Evolutionary conservation across 2,888 invertebrate species (phyloP).

Genomic region (Ophonus ardosiacus): DNA sequence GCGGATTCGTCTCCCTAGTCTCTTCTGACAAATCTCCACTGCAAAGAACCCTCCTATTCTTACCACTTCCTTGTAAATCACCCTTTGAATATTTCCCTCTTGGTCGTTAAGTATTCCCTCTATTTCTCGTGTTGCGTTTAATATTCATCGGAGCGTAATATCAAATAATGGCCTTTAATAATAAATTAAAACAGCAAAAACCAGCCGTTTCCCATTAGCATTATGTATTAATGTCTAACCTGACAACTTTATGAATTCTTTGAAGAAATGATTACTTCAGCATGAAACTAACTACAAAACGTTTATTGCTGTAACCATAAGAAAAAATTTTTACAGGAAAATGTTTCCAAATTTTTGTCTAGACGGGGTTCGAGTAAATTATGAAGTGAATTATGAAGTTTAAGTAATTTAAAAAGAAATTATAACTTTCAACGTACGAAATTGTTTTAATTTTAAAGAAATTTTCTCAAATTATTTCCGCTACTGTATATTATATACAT

Average conservation of each 20-base stretch:
- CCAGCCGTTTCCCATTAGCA: conserved; percentile 22
- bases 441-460: neutral
- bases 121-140: conserved; percentile 54
- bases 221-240: conserved; percentile 18
- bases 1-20: no score
- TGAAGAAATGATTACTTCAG: neutral
- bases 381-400: neutral
- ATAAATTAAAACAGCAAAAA: conserved; percentile 47
- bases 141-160: conserved; percentile 57
- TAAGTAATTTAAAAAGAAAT: neutral
- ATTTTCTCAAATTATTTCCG: no score
- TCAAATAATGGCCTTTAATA: conserved; percentile 60
- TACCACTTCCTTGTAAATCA: conserved; percentile 15
- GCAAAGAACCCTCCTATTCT: neutral
- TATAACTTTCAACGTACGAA: neutral
- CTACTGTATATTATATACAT: no score
- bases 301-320: neutral
- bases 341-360: neutral
- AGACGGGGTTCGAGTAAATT: neutral
- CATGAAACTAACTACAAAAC: conserved; percentile 1
- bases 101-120: conserved; percentile 53
- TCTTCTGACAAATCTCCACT: no score
- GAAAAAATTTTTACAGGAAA: neutral
- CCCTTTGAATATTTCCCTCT: conserved; percentile 12
- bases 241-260: conserved; percentile 37